Evolutionary conservation across 2,113 vertebrate species (phyloP), one percentile per base, ranked within the genome.

Genomic region (Semicossyphus pulcher): DNA sequence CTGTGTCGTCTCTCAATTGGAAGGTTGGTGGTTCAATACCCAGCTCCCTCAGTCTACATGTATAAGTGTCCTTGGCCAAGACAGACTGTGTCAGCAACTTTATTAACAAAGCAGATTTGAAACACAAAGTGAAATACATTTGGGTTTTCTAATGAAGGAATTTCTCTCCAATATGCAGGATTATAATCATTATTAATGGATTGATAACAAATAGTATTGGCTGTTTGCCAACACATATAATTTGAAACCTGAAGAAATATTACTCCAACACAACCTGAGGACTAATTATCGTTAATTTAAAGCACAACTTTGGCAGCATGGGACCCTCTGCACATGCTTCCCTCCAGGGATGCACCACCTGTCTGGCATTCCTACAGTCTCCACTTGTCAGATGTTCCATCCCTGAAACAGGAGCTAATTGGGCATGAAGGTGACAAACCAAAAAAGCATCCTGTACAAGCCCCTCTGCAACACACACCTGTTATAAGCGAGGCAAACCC

Each of bases 381-480:
- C 78, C 67, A 72, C 84, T 74, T 86, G 81, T 91, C 87, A 89
- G 79, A 85, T 88, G 77, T 83, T 86, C 57, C 69, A 63, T 49
- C 51, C 70, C 78, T 84, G 67, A 83, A 83, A 76, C 66, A 37
- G 53, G 63, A 84, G 52, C 84, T 88, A 92, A 87, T 91, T 91
- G 76, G 65, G 65, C 86, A 64, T 93, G 87, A 92, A 91, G 81
- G 84, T 91, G 82, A 89, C 78, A 89, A 92, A 87, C 78, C 80
- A 80, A 86, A 63, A n/a, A 88, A 80, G 82, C 81, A 79, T 87
- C 60, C 39, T 41, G 54, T 81, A 86, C 79, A 82, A 81, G 69
- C 72, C 57, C n/a, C 81, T 81, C 63, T 72, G 81, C 75, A 84
- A 84, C 81, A 85, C 78, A 85, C 72, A 82, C 67, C 88, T 90